Percentiles rank a stretch among this genome's conserved stretches.
Conservation (phyloP, 2,888 invertebrate genomes). For the Drosophila lacicola region DNA sequence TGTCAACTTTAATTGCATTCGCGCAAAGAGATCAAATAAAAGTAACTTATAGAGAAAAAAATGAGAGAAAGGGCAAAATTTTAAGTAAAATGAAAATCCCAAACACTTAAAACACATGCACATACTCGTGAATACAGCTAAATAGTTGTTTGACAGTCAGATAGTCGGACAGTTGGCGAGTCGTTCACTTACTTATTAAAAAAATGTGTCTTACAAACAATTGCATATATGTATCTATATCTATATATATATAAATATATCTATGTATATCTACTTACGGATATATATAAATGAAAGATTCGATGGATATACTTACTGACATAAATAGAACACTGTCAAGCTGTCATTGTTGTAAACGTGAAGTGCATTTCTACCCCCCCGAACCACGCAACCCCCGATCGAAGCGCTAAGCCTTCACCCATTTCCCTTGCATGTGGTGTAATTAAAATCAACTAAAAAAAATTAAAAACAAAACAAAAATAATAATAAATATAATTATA, state of each 20-base stretch:
- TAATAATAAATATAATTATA: too few species aligned
- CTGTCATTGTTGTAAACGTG: slow-evolving; percentile 48
- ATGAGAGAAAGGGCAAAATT: slow-evolving; percentile 1
- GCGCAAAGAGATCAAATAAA: slow-evolving; percentile 14
- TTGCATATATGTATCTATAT: slow-evolving; percentile 16
- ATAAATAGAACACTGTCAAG: slow-evolving; percentile 42
- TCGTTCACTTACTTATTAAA: slow-evolving; percentile 71
- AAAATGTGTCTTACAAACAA: slow-evolving; percentile 75
- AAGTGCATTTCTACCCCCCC: slow-evolving; percentile 12
- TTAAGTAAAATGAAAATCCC: slow-evolving; percentile 4
- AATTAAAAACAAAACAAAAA: background rate
- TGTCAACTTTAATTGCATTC: slow-evolving; percentile 34
- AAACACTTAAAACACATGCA: background rate
- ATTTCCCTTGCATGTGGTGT: slow-evolving; percentile 43
- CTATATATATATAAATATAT: slow-evolving; percentile 19
- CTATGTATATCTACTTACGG: slow-evolving; percentile 12
- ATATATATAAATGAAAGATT: slow-evolving; percentile 31
- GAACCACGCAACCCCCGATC: background rate
- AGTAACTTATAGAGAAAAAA: slow-evolving; percentile 8
- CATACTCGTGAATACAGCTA: slow-evolving; percentile 2
- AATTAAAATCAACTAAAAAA: slow-evolving; percentile 22
- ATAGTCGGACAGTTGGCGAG: slow-evolving; percentile 30
- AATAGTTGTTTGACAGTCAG: slow-evolving; percentile 14
- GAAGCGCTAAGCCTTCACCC: background rate
- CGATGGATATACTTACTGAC: slow-evolving; percentile 34